Evolutionary conservation across 2,113 vertebrate genomes (phyloP), one percentile per base, ranked within the genome.

Genomic region (Pimephales promelas): DNA sequence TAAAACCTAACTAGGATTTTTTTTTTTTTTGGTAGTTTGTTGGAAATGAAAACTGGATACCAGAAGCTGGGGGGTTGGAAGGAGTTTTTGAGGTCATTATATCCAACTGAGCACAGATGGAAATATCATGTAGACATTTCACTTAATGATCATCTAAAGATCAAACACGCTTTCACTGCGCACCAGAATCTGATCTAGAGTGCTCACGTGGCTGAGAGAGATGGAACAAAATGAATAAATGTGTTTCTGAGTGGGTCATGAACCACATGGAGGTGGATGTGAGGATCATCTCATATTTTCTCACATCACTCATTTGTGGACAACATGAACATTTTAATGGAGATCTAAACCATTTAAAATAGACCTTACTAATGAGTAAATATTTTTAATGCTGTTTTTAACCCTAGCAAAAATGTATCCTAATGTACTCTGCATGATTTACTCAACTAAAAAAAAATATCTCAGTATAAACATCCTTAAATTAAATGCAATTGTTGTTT

Each of bases 101-200:
- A 57, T 47, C 52, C 52, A 34, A 22, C 26, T 4, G 24, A 84
- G 54, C 86, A 82, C 11, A 47, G 75, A 81, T 54, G 71, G 45
- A 76, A 86, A 62, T 76, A 81, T 82, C 66, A 83, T 77, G 45
- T 82, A 85, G 78, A 84, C 66, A 66, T 78, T 47, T 45, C 66
- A 74, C 79, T 87, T 87, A 85, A 87, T 79, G 74, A 87, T 87
- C 66, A 59, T 26, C 56, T 64, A 26, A 85, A 87, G 83, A 87
- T 87, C 83, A 87, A 85, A 79, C 83, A 40, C 10, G 13, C 47
- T 49, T 84, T 84, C 68, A 72, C 36, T 20, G 62, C 14, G 36
- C 64, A 56, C 13, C 56, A 24, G 72, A 80, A 75, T 73, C 31
- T 77, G 52, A 45, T 84, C 59, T 34, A 24, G 31, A 59, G 59